A percentile compares a stretch with the other conserved stretches of the same genome.
Conservation (phyloP, 2,797 vertebrate species). For the Tragopan temminckii region DNA sequence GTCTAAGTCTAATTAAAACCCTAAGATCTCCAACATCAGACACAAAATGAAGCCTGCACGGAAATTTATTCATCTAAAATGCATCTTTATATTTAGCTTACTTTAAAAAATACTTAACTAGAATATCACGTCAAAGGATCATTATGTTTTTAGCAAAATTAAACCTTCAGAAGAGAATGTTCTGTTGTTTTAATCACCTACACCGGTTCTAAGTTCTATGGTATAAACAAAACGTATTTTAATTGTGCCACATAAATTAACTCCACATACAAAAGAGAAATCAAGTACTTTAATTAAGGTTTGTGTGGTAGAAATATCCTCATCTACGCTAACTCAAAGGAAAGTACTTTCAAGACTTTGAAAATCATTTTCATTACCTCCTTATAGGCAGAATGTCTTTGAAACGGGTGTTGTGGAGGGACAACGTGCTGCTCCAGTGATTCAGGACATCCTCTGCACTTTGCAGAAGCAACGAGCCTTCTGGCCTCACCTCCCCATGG, state of each 20-base stretch:
- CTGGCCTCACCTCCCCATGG: fast-evolving
- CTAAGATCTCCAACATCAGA: background rate
- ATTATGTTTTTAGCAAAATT: background rate
- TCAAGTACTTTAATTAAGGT: slow-evolving; percentile 42
- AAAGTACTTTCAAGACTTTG: background rate
- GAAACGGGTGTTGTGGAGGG: background rate
- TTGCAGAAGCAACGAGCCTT: background rate
- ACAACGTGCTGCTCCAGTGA: background rate
- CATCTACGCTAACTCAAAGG: slow-evolving; percentile 28
- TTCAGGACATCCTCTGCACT: background rate
- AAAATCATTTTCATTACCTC: slow-evolving; percentile 1
- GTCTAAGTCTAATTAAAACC: background rate
- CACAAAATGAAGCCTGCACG: background rate
- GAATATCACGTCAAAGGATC: background rate
- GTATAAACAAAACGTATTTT: slow-evolving; percentile 30
- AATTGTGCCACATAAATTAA: slow-evolving; percentile 35
- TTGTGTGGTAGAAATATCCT: background rate
- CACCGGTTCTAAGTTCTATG: background rate
- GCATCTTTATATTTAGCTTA: background rate
- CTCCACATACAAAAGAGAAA: slow-evolving; percentile 28
- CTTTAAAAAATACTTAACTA: background rate
- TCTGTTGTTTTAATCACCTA: slow-evolving; percentile 39
- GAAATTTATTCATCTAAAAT: background rate
- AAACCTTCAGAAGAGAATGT: slow-evolving; percentile 1
- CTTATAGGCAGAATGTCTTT: background rate